phyloP scores from a whole-genome alignment of 2,797 vertebrate genomes.

The Calcarius lapponicus region DNA sequence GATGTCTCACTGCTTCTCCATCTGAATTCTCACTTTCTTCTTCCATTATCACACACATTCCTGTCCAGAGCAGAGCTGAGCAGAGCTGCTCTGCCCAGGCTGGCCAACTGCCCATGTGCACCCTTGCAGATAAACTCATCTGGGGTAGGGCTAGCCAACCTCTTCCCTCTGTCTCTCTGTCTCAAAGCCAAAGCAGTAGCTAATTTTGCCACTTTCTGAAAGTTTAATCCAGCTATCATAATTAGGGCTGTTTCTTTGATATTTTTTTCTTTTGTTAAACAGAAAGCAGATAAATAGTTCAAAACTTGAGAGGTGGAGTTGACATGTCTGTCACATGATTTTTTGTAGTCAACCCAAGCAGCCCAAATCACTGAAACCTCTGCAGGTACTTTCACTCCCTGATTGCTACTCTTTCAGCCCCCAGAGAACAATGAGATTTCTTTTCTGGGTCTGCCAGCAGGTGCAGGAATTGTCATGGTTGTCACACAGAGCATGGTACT shows the following conservation, averaged over 20 bases:
- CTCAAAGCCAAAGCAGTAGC: neutral
- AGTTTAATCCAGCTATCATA: neutral
- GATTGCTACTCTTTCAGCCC: neutral
- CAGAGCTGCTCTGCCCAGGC: neutral
- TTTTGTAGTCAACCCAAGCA: neutral
- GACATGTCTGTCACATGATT: neutral
- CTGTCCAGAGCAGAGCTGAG: neutral
- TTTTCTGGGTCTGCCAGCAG: neutral
- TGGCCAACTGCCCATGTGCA: neutral
- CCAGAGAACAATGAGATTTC: neutral
- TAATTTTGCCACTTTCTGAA: neutral
- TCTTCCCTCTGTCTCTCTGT: neutral
- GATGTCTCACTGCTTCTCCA: neutral
- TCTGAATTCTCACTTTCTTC: neutral
- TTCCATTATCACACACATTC: neutral
- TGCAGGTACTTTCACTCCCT: neutral
- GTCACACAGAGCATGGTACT: neutral
- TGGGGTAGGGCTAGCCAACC: neutral
- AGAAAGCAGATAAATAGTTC: neutral
- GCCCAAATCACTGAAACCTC: neutral
- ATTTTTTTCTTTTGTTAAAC: neutral
- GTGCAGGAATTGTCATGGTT: neutral
- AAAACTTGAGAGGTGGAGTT: neutral
- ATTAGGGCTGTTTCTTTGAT: neutral
- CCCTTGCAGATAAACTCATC: neutral